These are phyloP conservation scores for Leptopilina boulardi DNA, from an alignment of 1,140 invertebrate species.

Conservation along the genomic window DNA sequence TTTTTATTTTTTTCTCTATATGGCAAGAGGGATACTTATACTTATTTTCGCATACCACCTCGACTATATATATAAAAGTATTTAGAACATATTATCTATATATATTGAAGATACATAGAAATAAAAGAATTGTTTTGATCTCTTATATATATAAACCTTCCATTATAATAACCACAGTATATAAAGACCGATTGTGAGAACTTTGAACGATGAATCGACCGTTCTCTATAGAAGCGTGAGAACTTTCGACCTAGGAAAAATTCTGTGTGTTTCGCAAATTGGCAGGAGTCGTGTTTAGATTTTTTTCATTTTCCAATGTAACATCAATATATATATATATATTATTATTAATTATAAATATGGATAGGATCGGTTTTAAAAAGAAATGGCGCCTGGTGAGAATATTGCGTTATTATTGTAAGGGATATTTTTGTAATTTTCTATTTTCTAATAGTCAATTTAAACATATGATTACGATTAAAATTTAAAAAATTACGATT, in stretches of 20 bases:
- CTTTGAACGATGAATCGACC: constrained; percentile 25
- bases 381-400: too few relatives aligned
- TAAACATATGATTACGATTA: too few relatives aligned
- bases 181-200: constrained; percentile 25
- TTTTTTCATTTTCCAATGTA: background rate
- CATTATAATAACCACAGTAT: constrained; percentile 2
- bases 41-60: background rate
- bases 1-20: background rate
- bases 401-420: too few relatives aligned
- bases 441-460: too few relatives aligned
- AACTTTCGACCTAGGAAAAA: constrained; percentile 10
- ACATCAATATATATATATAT: background rate
- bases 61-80: background rate
- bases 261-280: background rate
- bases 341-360: too few relatives aligned
- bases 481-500: too few relatives aligned
- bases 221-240: constrained; percentile 8
- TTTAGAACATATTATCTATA: background rate
- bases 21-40: background rate
- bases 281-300: background rate
- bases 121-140: constrained; percentile 8
- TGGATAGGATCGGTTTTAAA: too few relatives aligned
- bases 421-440: too few relatives aligned
- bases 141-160: background rate
- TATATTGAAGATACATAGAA: background rate